These are phyloP conservation scores for Habroteleia sp. DNA, from an alignment of 2,888 invertebrate species.

Conservation along the genomic window DNA sequence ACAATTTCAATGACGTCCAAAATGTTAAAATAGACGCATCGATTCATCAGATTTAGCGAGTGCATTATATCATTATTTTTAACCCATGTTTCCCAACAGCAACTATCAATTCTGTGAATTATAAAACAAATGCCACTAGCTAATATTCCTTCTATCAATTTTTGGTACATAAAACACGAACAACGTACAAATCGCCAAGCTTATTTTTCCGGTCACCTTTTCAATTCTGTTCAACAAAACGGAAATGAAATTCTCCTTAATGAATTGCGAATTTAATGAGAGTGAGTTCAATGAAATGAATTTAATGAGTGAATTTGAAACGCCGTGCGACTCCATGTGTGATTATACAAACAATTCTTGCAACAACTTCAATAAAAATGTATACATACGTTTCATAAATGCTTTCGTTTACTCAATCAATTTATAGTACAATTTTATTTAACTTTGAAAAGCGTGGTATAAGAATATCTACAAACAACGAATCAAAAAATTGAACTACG, in stretches of 20 bases:
- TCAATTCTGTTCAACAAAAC: too few relatives aligned
- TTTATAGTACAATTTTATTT: constrained; percentile 16
- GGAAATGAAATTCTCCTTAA: too few relatives aligned
- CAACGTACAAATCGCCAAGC: too few relatives aligned
- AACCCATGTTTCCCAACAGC: constrained; percentile 38
- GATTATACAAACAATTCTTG: constrained; percentile 33
- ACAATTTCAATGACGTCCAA: constrained; percentile 27
- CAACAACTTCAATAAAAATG: constrained; percentile 56
- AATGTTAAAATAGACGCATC: constrained; percentile 35
- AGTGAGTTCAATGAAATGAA: too few relatives aligned
- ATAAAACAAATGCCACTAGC: constrained; percentile 20
- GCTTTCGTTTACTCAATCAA: constrained; percentile 30
- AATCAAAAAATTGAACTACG: not conserved
- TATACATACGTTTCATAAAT: constrained; percentile 21
- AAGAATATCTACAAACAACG: constrained; percentile 20
- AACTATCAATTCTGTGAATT: constrained; percentile 39
- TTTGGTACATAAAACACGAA: too few relatives aligned
- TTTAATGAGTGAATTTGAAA: too few relatives aligned
- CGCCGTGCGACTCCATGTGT: too few relatives aligned
- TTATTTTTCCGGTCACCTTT: too few relatives aligned
- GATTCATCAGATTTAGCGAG: constrained; percentile 36
- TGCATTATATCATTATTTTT: constrained; percentile 34
- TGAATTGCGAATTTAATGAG: too few relatives aligned
- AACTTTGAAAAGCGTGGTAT: constrained; percentile 9
- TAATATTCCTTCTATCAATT: constrained; percentile 16